A percentile compares a stretch with the other conserved stretches of the same genome.
Evolutionary conservation across 2,888 invertebrate genomes (phyloP).

Genomic region (Griposia aprilina): DNA sequence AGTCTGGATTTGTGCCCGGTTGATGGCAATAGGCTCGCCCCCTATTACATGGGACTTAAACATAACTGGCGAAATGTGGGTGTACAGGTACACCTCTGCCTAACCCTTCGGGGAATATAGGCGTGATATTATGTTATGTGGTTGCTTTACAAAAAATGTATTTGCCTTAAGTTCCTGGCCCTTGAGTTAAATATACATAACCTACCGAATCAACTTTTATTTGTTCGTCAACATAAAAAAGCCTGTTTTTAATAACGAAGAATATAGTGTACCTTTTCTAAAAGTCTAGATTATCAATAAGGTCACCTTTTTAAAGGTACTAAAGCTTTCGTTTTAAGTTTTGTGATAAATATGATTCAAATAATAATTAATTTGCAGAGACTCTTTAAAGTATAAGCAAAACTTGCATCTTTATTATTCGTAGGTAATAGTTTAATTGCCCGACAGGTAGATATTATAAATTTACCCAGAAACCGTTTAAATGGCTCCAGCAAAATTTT

Average conservation of each 20-base stretch:
- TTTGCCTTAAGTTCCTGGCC: neutral
- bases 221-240: neutral
- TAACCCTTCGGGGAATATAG: too few species aligned
- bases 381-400: conserved; percentile 7
- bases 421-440: conserved; percentile 41
- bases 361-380: neutral
- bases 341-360: neutral
- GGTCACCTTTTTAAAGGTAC: neutral
- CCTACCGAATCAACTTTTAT: neutral
- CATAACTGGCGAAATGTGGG: too few species aligned
- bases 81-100: too few species aligned
- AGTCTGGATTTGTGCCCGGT: too few species aligned
- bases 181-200: neutral
- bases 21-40: too few species aligned
- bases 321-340: neutral
- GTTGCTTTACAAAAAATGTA: neutral
- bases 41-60: too few species aligned
- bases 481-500: conserved; percentile 41
- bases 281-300: neutral
- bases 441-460: conserved; percentile 50
- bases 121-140: too few species aligned
- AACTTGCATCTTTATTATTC: conserved; percentile 30
- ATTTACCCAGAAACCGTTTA: conserved; percentile 42
- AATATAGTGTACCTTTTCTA: neutral
- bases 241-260: neutral